phyloP scores from a whole-genome alignment of 2,888 invertebrate species.

The Mythimna ferrago region DNA sequence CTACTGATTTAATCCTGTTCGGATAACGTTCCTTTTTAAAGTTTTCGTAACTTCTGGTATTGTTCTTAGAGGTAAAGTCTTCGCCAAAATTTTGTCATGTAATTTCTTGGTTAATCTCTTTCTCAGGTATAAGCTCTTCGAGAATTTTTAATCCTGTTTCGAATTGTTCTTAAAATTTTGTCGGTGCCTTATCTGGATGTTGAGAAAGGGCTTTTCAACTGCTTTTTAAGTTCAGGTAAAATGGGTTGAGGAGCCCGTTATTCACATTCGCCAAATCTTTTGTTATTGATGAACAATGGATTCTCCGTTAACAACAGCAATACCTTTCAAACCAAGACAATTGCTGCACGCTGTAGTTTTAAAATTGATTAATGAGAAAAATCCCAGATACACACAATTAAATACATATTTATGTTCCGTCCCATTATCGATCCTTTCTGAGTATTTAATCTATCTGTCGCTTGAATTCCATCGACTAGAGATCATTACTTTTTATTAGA shows the following conservation, averaged over 20 bases:
- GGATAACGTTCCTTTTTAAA: background rate
- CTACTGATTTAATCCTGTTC: constrained; percentile 1
- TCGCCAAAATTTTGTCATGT: background rate
- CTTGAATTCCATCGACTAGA: constrained; percentile 50
- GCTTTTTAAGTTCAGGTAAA: background rate
- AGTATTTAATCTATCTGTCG: constrained; percentile 52
- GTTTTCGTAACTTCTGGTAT: background rate
- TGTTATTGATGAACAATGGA: too few species aligned
- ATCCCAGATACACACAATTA: constrained; percentile 3
- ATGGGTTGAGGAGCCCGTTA: background rate
- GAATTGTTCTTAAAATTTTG: constrained; percentile 3
- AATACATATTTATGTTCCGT: constrained; percentile 19
- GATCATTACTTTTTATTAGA: constrained; percentile 63
- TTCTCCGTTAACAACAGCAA: too few species aligned
- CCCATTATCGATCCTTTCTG: constrained; percentile 47
- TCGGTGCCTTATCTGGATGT: background rate
- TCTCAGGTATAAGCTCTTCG: background rate
- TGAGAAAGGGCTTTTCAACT: background rate
- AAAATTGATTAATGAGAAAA: constrained; percentile 24
- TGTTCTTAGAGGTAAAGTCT: constrained; percentile 3
- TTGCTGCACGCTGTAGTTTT: background rate
- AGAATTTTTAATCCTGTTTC: constrained; percentile 13
- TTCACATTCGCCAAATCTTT: background rate
- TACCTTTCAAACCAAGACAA: background rate
- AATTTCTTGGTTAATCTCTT: constrained; percentile 13